Conservation (phyloP, 2,113 vertebrate species). For the Hydrochoerus hydrochaeris region DNA sequence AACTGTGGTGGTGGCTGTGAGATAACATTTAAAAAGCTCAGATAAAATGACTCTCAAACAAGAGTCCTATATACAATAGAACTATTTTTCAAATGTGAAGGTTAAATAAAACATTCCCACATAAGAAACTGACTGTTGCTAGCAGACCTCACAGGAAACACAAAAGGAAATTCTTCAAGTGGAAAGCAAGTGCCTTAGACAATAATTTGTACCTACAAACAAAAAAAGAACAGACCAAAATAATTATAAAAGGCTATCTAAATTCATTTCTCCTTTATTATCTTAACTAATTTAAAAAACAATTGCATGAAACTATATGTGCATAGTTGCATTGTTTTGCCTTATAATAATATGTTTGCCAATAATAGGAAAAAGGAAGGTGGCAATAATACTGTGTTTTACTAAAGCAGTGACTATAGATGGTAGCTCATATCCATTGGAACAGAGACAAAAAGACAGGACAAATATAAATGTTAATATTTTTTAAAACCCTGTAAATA, state of each 20-base stretch:
- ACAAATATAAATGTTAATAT: slow-evolving; percentile 27
- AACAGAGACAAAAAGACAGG: slow-evolving; percentile 44
- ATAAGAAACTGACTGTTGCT: not conserved
- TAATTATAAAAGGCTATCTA: slow-evolving; percentile 39
- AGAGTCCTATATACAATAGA: slow-evolving; percentile 29
- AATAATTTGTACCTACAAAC: slow-evolving; percentile 47
- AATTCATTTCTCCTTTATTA: slow-evolving; percentile 36
- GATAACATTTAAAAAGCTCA: slow-evolving; percentile 37
- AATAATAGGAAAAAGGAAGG: not conserved
- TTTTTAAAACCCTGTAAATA: slow-evolving; percentile 12
- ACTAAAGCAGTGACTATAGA: slow-evolving; percentile 21
- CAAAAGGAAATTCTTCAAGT: slow-evolving; percentile 51
- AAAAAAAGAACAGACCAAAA: not conserved
- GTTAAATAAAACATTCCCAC: slow-evolving; percentile 35
- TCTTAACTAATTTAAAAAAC: slow-evolving; percentile 43
- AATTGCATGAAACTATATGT: slow-evolving; percentile 26
- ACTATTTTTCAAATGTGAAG: slow-evolving; percentile 35
- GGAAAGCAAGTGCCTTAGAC: slow-evolving; percentile 52
- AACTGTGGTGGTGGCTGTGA: not conserved
- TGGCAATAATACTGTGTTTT: slow-evolving; percentile 19
- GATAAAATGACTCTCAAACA: not conserved
- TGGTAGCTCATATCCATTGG: slow-evolving; percentile 29
- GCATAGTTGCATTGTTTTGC: slow-evolving; percentile 27
- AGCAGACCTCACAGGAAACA: slow-evolving; percentile 33
- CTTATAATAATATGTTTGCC: slow-evolving; percentile 58